Conservation (phyloP, 2,113 vertebrate genomes). For the Epinephelus lanceolatus region DNA sequence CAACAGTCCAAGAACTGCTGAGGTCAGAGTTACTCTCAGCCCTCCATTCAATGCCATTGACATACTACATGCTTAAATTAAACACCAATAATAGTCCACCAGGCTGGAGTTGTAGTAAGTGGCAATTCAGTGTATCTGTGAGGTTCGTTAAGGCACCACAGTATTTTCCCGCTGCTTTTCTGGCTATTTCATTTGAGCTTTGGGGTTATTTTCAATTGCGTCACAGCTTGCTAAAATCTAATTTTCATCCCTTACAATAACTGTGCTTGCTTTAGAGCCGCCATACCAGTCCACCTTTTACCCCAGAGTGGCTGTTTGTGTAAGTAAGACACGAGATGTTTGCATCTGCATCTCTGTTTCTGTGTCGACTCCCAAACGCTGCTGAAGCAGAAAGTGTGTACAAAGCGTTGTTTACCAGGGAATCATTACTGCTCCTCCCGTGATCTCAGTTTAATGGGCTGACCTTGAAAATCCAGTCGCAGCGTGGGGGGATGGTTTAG, state of each 20-base stretch:
- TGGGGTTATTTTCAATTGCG: constrained; percentile 55
- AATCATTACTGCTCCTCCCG: constrained; percentile 27
- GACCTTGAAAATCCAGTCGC: constrained; percentile 45
- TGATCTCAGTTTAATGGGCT: constrained; percentile 27
- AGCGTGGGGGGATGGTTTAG: neutral
- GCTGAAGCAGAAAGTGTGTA: neutral
- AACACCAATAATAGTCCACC: constrained; percentile 36
- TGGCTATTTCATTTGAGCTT: constrained; percentile 32
- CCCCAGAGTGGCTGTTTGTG: constrained; percentile 29
- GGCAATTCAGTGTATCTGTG: constrained; percentile 32
- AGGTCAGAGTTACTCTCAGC: constrained; percentile 42
- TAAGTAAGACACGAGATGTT: constrained; percentile 23
- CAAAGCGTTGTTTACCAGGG: constrained; percentile 7
- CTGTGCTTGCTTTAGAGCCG: constrained; percentile 18
- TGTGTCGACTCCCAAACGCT: constrained; percentile 16
- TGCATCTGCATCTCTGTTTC: constrained; percentile 2
- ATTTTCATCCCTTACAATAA: constrained; percentile 39
- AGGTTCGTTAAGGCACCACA: constrained; percentile 5
- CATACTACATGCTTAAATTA: constrained; percentile 50
- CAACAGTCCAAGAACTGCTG: constrained; percentile 58
- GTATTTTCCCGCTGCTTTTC: constrained; percentile 31
- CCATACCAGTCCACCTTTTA: constrained; percentile 42
- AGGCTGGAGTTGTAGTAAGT: constrained; percentile 27
- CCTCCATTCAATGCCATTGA: constrained; percentile 41
- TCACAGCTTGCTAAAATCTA: constrained; percentile 67